These are phyloP conservation scores for Dorcus parallelipipedus DNA, from an alignment of 2,888 invertebrate species.

Conservation along the genomic window DNA sequence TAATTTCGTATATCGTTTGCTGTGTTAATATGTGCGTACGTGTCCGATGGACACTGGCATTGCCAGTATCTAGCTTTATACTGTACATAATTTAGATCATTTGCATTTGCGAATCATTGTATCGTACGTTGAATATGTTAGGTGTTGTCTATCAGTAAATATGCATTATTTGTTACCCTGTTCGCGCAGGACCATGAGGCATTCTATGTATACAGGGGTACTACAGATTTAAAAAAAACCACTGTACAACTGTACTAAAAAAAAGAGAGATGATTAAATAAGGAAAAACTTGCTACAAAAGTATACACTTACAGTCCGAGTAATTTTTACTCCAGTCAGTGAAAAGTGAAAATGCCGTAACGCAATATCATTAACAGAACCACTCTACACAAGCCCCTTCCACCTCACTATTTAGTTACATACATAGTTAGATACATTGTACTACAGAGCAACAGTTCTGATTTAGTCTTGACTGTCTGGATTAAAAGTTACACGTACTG, in stretches of 20 bases:
- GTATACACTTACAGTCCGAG: too few species aligned
- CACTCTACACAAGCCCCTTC: too few species aligned
- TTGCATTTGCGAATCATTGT: constrained; percentile 40
- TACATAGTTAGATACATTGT: too few species aligned
- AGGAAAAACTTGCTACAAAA: background rate
- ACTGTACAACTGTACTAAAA: constrained; percentile 27
- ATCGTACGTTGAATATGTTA: constrained; percentile 45
- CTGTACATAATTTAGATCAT: constrained; percentile 32
- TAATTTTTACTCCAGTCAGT: too few species aligned
- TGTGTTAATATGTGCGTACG: constrained; percentile 40
- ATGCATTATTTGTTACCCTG: constrained; percentile 28
- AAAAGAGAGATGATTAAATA: background rate
- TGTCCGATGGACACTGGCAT: constrained; percentile 44
- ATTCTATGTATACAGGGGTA: constrained; percentile 38
- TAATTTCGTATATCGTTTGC: constrained; percentile 40
- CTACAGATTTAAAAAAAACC: constrained; percentile 9
- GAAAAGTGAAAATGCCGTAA: too few species aligned
- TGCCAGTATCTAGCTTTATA: constrained; percentile 49
- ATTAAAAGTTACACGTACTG: too few species aligned
- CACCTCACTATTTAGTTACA: too few species aligned
- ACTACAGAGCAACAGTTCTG: too few species aligned
- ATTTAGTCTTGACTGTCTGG: too few species aligned
- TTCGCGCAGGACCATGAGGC: constrained; percentile 21
- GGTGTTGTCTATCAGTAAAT: constrained; percentile 42
- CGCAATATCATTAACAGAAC: too few species aligned